Base-by-base conservation (phyloP, 2,797 vertebrate species). In the Esox masquinongy region DNA sequence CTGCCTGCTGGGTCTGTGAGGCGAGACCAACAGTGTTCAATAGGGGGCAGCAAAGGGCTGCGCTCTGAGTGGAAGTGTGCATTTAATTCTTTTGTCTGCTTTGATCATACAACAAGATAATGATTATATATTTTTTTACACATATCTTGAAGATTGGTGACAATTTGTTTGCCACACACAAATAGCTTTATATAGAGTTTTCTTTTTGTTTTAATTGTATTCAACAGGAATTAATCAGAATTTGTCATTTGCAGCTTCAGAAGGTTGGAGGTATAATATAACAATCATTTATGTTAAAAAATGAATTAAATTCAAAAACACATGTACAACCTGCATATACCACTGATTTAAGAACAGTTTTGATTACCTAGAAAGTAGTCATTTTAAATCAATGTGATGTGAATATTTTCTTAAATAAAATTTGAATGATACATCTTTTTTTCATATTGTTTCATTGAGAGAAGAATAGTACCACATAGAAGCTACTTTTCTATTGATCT, bases 31-130 rank as follows among this genome's bases (percentile, higher is more conserved):
- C 31, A 19, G 24, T 2, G 17, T 14, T 87, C 88, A 87, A 87
- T 83, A 90, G 88, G 87, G 87, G 88, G 88, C 88, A 90, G 87
- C 88, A 88, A 78, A 90, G 82, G 68, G 80, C 88, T 86, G 80
- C 83, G 77, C 9, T 81, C 85, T 68, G 71, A 70, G 51, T 80
- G 76, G 80, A 79, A 81, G 74, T 73, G 83, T 59, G 77, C 79
- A 75, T 86, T 84, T 77, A 53, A 76, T 85, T 85, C 83, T 83
- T 90, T 90, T 90, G 88, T 90, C 88, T 90, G 81, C 75, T 84
- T 81, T 82, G 75, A 78, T 82, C 68, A 75, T 85, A n/a, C 70
- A 75, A 86, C 74, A 78, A 79, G 68, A 82, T 77, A 79, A 75
- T 81, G 81, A 72, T 26, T 61, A 61, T 71, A 76, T 82, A 83